Conservation (phyloP, 2,113 vertebrate genomes). For the Cromileptes altivelis region DNA sequence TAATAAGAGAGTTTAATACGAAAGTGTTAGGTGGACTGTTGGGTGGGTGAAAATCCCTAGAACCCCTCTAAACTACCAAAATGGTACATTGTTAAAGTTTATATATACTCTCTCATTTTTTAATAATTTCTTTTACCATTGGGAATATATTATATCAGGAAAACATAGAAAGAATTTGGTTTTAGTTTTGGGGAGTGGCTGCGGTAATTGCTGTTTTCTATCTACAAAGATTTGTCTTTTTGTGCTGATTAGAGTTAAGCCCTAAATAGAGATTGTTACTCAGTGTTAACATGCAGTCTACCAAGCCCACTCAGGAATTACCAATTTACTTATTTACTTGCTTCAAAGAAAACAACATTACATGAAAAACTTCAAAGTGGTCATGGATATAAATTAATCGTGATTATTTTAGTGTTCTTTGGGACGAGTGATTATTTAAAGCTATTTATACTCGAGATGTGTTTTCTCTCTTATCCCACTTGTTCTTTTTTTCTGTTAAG, state of each 20-base stretch:
- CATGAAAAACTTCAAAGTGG: conserved; percentile 28
- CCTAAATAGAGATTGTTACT: neutral
- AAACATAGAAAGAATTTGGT: neutral
- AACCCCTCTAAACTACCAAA: neutral
- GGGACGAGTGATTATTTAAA: neutral
- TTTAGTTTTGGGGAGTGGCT: conserved; percentile 5
- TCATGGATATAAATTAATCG: conserved; percentile 14
- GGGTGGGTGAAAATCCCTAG: neutral
- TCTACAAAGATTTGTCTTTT: neutral
- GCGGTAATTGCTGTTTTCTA: neutral
- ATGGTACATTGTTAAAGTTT: neutral
- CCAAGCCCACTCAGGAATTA: conserved; percentile 28
- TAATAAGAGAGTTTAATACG: neutral
- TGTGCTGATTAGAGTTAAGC: conserved; percentile 19
- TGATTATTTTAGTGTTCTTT: conserved; percentile 4
- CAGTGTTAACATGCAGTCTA: conserved; percentile 22
- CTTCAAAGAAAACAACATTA: conserved; percentile 44
- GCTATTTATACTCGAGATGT: neutral
- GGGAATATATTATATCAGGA: neutral
- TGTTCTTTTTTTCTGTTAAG: neutral
- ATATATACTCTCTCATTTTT: neutral
- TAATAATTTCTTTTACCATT: neutral
- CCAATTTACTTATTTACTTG: conserved; percentile 16
- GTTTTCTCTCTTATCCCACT: neutral
- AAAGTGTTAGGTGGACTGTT: neutral